phyloP scores from a whole-genome alignment of 2,113 vertebrate genomes.

The Dicrurus megarhynchus region DNA sequence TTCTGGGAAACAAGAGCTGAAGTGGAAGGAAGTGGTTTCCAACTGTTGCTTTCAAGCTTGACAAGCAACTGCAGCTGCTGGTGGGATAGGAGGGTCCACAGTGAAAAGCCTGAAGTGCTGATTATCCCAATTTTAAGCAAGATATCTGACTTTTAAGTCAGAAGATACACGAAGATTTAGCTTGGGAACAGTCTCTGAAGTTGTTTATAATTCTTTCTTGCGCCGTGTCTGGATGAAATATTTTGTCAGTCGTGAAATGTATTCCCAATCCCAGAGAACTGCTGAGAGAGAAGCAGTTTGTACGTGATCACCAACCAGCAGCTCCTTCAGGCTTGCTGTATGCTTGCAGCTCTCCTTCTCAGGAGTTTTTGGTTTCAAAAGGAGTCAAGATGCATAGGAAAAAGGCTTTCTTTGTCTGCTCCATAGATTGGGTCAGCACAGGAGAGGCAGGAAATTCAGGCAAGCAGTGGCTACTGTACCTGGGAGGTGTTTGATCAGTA shows the following conservation, averaged over 20 bases:
- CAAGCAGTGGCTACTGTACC: neutral
- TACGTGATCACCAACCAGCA: neutral
- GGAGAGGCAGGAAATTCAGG: neutral
- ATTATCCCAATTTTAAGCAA: neutral
- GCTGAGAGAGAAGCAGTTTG: neutral
- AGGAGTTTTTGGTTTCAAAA: neutral
- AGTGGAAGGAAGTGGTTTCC: neutral
- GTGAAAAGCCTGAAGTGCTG: neutral
- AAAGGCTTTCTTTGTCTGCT: neutral
- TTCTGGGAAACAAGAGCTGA: neutral
- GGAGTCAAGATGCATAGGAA: neutral
- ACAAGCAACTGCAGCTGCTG: neutral
- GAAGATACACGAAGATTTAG: neutral
- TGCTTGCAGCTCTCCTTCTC: neutral
- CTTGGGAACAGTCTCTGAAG: neutral
- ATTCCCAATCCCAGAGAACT: neutral
- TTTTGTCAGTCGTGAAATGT: neutral
- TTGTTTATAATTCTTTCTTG: neutral
- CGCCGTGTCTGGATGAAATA: neutral
- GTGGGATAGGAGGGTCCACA: neutral
- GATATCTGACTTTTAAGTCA: neutral
- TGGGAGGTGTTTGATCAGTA: neutral
- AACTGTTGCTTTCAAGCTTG: neutral
- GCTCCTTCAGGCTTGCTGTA: neutral
- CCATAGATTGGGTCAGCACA: neutral